Conservation (phyloP, 2,113 vertebrate genomes). For the Megaptera novaeangliae region DNA sequence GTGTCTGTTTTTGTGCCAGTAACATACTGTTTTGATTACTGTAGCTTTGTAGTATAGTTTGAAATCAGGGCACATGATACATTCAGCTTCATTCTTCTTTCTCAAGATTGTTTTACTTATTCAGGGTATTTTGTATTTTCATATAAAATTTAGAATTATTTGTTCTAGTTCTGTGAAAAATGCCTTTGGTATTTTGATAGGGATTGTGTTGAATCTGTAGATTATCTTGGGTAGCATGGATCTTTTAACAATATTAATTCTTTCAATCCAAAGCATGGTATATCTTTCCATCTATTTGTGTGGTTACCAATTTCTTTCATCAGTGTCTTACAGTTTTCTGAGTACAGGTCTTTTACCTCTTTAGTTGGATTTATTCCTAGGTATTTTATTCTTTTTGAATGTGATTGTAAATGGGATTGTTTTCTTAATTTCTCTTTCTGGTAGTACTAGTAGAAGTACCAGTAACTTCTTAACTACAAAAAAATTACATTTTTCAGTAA, state of each 20-base stretch:
- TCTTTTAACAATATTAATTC: neutral
- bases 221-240: neutral
- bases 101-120: neutral
- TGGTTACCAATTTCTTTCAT: neutral
- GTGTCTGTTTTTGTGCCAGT: neutral
- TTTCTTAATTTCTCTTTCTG: neutral
- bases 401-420: neutral
- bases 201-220: neutral
- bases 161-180: neutral
- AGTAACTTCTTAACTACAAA: neutral
- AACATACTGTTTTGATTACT: neutral
- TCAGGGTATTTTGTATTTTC: neutral
- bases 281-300: neutral
- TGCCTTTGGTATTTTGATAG: neutral
- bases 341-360: neutral
- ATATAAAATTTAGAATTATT: neutral
- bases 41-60: neutral
- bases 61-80: neutral
- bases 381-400: neutral
- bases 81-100: neutral
- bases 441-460: neutral
- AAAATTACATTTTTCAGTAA: neutral
- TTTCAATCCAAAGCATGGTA: neutral
- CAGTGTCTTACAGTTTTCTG: neutral
- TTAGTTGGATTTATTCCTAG: neutral